Conservation (phyloP, 2,888 invertebrate species). For the Phaonia tiefii region DNA sequence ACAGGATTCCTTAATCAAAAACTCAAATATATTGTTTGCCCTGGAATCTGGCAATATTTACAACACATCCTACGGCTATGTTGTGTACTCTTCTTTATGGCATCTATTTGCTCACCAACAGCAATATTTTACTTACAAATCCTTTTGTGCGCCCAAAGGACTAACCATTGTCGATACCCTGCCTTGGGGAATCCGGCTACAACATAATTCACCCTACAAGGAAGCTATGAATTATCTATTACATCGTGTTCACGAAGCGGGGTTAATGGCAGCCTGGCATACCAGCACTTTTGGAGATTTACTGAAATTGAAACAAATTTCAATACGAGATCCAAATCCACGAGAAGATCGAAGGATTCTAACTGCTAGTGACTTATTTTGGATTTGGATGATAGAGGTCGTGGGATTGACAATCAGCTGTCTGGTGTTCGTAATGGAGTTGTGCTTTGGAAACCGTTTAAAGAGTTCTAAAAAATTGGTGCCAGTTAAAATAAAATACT, state of each 20-base stretch:
- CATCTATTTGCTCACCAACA: no score
- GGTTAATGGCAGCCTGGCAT: conserved; percentile 45
- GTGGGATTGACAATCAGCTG: no score
- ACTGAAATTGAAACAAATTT: no score
- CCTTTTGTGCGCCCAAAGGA: no score
- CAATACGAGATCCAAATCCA: no score
- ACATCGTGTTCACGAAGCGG: conserved; percentile 28
- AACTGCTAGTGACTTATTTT: no score
- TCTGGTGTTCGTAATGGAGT: conserved; percentile 32
- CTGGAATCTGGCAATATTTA: conserved; percentile 33
- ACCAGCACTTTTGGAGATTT: no score
- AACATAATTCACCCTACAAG: no score
- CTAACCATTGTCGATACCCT: conserved; percentile 14
- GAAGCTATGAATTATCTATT: conserved; percentile 43
- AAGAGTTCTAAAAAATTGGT: conserved; percentile 27
- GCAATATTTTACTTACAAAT: no score
- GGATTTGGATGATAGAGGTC: no score
- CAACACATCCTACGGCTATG: conserved; percentile 56
- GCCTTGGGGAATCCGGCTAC: conserved; percentile 33
- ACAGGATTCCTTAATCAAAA: background rate
- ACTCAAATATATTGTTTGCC: conserved; percentile 7
- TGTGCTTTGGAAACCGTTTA: no score
- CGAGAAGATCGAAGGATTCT: no score
- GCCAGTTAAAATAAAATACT: background rate
- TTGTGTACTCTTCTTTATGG: conserved; percentile 36